phyloP scores from a whole-genome alignment of 2,888 invertebrate species.

The Apamea crenata region DNA sequence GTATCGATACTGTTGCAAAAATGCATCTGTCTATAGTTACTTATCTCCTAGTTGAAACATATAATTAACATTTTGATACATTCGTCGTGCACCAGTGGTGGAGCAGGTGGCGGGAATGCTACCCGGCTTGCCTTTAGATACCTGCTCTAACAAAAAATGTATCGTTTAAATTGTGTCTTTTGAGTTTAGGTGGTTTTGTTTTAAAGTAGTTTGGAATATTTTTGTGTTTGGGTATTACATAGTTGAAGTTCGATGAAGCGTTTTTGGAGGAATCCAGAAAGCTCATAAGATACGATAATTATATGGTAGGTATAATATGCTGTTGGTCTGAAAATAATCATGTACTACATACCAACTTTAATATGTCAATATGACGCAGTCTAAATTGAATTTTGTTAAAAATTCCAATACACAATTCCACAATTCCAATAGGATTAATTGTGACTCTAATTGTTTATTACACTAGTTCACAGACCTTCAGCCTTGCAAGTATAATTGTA shows the following conservation, averaged over 20 bases:
- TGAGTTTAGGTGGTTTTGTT: slow-evolving; percentile 31
- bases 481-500: background rate
- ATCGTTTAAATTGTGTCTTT: slow-evolving; percentile 40
- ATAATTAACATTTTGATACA: slow-evolving; percentile 48
- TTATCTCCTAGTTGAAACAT: slow-evolving; percentile 21
- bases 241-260: background rate
- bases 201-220: slow-evolving; percentile 5
- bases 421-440: too few species aligned
- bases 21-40: slow-evolving; percentile 39
- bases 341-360: fast-evolving
- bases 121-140: slow-evolving; percentile 19
- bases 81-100: slow-evolving; percentile 5
- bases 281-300: too few species aligned
- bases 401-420: too few species aligned
- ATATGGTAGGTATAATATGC: too few species aligned
- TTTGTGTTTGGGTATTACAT: background rate
- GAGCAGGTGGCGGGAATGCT: slow-evolving; percentile 42
- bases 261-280: background rate
- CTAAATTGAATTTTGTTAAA: background rate
- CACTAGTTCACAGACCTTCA: background rate
- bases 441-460: background rate
- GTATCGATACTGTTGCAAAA: background rate
- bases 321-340: background rate
- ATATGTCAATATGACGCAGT: background rate
- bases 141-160: slow-evolving; percentile 46